A percentile compares a stretch with the other conserved stretches of the same genome.
These are phyloP conservation scores for Bhutanitis thaidina DNA, from an alignment of 2,888 invertebrate genomes.

Conservation along the genomic window DNA sequence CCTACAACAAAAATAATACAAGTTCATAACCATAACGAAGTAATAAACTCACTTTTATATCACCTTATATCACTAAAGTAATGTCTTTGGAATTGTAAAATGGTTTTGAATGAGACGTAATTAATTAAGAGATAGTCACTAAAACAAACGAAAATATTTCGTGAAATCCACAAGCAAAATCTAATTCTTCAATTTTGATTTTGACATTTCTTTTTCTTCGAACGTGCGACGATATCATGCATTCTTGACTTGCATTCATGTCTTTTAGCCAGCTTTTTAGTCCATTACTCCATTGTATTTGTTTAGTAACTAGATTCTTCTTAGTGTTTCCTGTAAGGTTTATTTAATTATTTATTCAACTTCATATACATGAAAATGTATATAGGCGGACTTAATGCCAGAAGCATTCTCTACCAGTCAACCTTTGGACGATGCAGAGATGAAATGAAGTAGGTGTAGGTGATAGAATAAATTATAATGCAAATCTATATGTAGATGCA, in stretches of 20 bases:
- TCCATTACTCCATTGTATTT: too few species aligned
- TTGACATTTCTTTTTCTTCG: neutral
- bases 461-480: too few species aligned
- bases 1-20: conserved; percentile 24
- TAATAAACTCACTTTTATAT: conserved; percentile 8
- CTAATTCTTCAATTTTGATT: conserved; percentile 22
- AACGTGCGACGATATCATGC: neutral
- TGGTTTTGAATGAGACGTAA: conserved; percentile 5
- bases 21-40: conserved; percentile 9
- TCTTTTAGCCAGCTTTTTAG: conserved; percentile 1
- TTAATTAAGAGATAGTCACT: conserved; percentile 17
- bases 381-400: too few species aligned
- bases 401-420: too few species aligned
- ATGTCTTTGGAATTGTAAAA: conserved; percentile 13
- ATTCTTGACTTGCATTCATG: neutral
- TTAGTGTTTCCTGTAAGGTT: too few species aligned
- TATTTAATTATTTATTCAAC: too few species aligned
- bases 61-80: conserved; percentile 9
- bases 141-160: conserved; percentile 30
- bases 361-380: too few species aligned
- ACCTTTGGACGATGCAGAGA: too few species aligned
- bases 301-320: too few species aligned
- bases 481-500: too few species aligned
- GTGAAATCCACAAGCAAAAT: conserved; percentile 24
- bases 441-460: too few species aligned